Base-by-base conservation (phyloP, 2,797 vertebrate species). In the Momotus momota region DNA sequence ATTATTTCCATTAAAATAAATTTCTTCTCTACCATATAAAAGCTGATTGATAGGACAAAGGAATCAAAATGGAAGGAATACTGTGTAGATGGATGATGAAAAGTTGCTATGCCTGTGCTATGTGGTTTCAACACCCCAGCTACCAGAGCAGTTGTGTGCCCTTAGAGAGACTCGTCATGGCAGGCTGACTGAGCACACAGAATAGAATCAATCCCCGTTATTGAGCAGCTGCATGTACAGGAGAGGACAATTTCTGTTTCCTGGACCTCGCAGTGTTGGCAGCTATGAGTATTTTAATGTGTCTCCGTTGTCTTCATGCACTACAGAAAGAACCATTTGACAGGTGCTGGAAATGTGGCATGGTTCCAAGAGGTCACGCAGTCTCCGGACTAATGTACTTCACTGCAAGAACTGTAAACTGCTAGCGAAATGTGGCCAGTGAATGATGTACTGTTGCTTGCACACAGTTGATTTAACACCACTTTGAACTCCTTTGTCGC, bases 321-420 rank as follows among this genome's bases (percentile, higher is more conserved):
- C 62, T 72, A 33, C 51, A 81, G 85, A 57, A 94, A 94, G 93
- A 91, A 70, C 25, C 87, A 88, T 94, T 62, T 90, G 95, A 86
- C 55, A 90, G 91, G 89, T 95, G 70, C 85, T 93, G 70, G 93
- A 90, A 91, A 88, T 22, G 74, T 69, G 88, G 77, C 80, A 12
- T 5, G 38, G 27, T 49, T 94, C 81, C 79, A 89, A 58, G 75
- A 57, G 89, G 84, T 89, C 81, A 74, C 86, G 89, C 72, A n/a
- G 58, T 16, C 82, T 92, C 81, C 46, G 72, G 45, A 70, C 67
- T 67, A 22, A 78, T 10, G 66, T 2, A 41, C 35, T 31, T 93
- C 60, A n/a, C 40, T 73, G 74, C 33, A 82, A 87, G 81, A 81
- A 16, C 64, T 67, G 49, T 45, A 55, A 94, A 38, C 33, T 58